Evolutionary conservation across 1,140 invertebrate genomes (phyloP), one percentile per base, ranked within the genome.

Genomic region (Campoletis sonorensis): DNA sequence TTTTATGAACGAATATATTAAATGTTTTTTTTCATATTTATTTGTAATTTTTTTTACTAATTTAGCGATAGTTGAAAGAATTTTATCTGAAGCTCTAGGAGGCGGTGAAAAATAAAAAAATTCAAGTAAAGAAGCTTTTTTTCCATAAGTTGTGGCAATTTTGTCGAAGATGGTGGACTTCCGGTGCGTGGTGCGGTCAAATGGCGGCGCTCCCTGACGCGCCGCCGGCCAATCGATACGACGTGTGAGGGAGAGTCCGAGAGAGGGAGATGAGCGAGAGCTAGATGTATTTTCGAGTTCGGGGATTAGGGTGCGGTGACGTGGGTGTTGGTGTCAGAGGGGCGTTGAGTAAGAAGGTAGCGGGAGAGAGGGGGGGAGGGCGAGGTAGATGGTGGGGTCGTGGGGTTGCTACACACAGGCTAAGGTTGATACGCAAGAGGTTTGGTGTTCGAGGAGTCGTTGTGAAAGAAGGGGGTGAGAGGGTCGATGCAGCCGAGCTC

Each of bases 401-500:
- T 58, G 75, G 70, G 26, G 79, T 67, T 77, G 40, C 37, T 67
- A 54, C 79, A 78, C 67, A 72, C 68, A 78, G 73, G 70, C 54
- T 64, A 79, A 78, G 79, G 81, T 23, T 64, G 21, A 23, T 58
- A 85, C 80, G 85, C 79, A 81, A 81, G 79, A 83, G 82, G 83
- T 83, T 83, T 73, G 80, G 82, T 81, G 80, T 83, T 79, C 78
- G 80, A 84, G 82, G 83, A 83, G 83, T 33, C 67, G 73, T 49
- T 83, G 68, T 64, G 80, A 83, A 79, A 81, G 78, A 76, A 33
- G 67, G 83, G 85, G 87, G 84, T 85, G 84, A 88, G 88, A 89
- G 85, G 88, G 90, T 90, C 89, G 90, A 90, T 90, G 89, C 88
- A 90, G 89, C 88, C 89, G 85, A 81, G 87, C 89, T 90, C 89